Evolutionary conservation across 2,797 vertebrate genomes (phyloP).

Genomic region (Neosilurus hyrtlii): DNA sequence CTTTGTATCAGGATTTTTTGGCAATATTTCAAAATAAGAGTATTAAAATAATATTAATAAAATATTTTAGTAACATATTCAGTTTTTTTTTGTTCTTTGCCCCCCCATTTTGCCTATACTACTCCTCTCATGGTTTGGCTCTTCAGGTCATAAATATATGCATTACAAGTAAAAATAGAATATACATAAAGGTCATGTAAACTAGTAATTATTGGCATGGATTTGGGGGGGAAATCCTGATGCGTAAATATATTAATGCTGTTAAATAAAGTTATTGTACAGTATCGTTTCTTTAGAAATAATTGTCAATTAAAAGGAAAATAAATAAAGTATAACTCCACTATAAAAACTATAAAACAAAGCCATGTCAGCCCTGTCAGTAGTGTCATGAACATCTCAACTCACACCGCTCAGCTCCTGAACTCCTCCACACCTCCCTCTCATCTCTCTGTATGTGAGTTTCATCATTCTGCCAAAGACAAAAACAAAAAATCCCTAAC

Average conservation of each 20-base stretch:
- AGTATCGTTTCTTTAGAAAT: conserved; percentile 46
- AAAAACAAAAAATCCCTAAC: not conserved
- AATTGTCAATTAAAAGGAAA: conserved; percentile 54
- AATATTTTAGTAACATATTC: too few relatives aligned
- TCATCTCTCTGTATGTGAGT: conserved; percentile 11
- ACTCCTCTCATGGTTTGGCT: too few relatives aligned
- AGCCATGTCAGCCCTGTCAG: conserved; percentile 45
- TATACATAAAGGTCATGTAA: conserved; percentile 14
- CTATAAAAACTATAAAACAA: conserved; percentile 24
- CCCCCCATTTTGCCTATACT: too few relatives aligned
- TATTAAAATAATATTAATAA: too few relatives aligned
- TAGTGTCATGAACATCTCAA: conserved; percentile 13
- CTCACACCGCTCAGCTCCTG: conserved; percentile 14
- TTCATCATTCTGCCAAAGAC: conserved; percentile 24
- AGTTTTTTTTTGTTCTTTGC: too few relatives aligned
- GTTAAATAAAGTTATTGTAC: conserved; percentile 38
- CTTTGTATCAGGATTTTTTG: too few relatives aligned
- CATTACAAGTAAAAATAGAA: not conserved
- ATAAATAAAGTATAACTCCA: conserved; percentile 42
- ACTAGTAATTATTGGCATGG: conserved; percentile 14
- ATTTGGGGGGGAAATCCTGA: conserved; percentile 1
- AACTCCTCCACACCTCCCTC: not conserved
- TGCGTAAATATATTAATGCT: conserved; percentile 34
- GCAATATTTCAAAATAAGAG: too few relatives aligned
- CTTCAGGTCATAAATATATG: not conserved